These are phyloP conservation scores for Pteromalus puparum DNA, from an alignment of 1,140 invertebrate species.

Conservation along the genomic window DNA sequence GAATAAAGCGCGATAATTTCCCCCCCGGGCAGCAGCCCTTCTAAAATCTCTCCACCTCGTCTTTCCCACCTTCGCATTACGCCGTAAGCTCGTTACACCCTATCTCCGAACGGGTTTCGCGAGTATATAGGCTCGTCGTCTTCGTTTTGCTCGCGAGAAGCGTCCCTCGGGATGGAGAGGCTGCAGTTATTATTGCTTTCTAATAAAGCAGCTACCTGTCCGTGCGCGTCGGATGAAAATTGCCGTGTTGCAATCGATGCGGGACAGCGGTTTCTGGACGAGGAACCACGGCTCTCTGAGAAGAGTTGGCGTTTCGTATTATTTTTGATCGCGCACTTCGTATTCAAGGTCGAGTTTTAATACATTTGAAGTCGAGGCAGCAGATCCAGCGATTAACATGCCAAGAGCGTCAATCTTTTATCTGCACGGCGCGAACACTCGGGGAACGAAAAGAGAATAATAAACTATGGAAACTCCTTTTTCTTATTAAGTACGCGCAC, in stretches of 20 bases:
- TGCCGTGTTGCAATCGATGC: constrained; percentile 21
- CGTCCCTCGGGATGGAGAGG: not conserved
- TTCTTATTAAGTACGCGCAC: no score
- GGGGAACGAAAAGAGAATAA: no score
- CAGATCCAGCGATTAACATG: not conserved
- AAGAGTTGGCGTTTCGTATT: not conserved
- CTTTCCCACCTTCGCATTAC: constrained; percentile 18
- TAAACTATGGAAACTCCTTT: no score
- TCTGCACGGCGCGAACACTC: no score
- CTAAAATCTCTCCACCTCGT: not conserved
- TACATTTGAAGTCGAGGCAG: not conserved
- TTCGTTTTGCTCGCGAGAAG: not conserved
- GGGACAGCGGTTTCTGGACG: not conserved
- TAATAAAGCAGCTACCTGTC: constrained; percentile 49
- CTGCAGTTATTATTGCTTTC: constrained; percentile 40
- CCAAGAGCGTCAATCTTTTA: not conserved
- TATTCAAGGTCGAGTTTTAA: not conserved
- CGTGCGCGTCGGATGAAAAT: constrained; percentile 42
- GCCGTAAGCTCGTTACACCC: constrained; percentile 33
- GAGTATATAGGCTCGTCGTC: constrained; percentile 49
- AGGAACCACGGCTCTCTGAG: no score
- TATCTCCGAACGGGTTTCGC: constrained; percentile 51
- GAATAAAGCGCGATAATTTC: not conserved
- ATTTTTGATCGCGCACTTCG: no score
- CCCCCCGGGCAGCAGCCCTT: not conserved